Evolutionary conservation across 2,888 invertebrate species (phyloP).

Genomic region (Sclerodermus sp.): DNA sequence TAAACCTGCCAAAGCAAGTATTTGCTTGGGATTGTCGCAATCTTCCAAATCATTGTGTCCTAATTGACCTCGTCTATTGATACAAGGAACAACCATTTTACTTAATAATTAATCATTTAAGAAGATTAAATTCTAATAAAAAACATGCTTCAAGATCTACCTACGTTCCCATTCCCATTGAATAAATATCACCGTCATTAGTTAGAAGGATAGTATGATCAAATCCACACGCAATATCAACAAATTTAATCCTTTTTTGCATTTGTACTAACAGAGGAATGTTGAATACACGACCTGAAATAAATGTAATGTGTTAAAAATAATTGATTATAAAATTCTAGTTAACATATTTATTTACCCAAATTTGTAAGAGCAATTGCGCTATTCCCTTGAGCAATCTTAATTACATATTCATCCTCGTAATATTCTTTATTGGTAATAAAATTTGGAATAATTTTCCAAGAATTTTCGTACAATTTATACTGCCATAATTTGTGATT

Average conservation of each 20-base stretch:
- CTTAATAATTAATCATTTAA: neutral
- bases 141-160: no score
- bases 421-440: constrained; percentile 24
- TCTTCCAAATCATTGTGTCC: constrained; percentile 75
- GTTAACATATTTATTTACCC: constrained; percentile 30
- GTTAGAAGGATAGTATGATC: constrained; percentile 79
- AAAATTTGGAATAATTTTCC: constrained; percentile 43
- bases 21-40: constrained; percentile 65
- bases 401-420: constrained; percentile 35
- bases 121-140: no score
- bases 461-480: constrained; percentile 37
- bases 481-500: constrained; percentile 45
- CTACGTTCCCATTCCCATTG: constrained; percentile 84
- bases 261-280: constrained; percentile 66
- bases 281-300: constrained; percentile 63
- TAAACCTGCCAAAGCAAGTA: constrained; percentile 78
- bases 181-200: constrained; percentile 72
- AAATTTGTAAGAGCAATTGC: constrained; percentile 48
- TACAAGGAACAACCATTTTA: constrained; percentile 5
- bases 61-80: constrained; percentile 83
- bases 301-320: constrained; percentile 5
- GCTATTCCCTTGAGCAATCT: constrained; percentile 34
- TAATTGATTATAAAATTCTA: neutral
- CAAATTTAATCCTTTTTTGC: constrained; percentile 61
- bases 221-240: constrained; percentile 74